A percentile compares a stretch with the other conserved stretches of the same genome.
Conservation (phyloP, 2,797 vertebrate genomes). For the Falco rusticolus region DNA sequence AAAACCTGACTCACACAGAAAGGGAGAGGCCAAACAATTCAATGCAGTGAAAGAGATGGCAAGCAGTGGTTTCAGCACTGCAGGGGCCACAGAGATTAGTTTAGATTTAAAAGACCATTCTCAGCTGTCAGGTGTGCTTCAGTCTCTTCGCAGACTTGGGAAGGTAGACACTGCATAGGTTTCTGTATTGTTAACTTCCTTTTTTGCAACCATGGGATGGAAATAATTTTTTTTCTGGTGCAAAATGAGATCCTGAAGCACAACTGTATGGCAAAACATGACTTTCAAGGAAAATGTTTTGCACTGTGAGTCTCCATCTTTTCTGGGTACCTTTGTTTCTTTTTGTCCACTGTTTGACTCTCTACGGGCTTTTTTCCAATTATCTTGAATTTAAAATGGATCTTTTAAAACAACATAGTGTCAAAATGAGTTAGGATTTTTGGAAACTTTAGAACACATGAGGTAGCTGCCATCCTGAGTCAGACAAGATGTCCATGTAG, state of each 20-base stretch:
- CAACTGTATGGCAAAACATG: background rate
- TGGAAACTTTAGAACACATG: background rate
- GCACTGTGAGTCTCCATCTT: background rate
- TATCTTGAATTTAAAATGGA: slow-evolving; percentile 10
- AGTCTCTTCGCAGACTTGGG: background rate
- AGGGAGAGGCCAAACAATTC: background rate
- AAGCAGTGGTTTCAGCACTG: background rate
- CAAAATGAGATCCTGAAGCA: background rate
- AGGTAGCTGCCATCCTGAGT: slow-evolving; percentile 3
- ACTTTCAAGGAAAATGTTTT: background rate
- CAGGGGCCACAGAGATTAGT: background rate
- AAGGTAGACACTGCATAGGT: background rate
- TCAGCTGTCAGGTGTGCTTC: background rate
- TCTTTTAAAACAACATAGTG: background rate
- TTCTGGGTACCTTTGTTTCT: background rate
- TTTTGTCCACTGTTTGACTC: background rate
- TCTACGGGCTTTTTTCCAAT: background rate
- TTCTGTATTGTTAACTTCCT: background rate
- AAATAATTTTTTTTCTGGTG: background rate
- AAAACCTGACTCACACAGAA: background rate
- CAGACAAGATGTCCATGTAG: background rate
- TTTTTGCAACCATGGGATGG: background rate
- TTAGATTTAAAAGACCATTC: background rate
- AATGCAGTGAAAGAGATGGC: fast-evolving
- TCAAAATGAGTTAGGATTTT: background rate